Percentiles rank a stretch among this genome's conserved stretches.
Conservation (phyloP, 1,140 invertebrate genomes). For the Macrosteles quadrilineatus region DNA sequence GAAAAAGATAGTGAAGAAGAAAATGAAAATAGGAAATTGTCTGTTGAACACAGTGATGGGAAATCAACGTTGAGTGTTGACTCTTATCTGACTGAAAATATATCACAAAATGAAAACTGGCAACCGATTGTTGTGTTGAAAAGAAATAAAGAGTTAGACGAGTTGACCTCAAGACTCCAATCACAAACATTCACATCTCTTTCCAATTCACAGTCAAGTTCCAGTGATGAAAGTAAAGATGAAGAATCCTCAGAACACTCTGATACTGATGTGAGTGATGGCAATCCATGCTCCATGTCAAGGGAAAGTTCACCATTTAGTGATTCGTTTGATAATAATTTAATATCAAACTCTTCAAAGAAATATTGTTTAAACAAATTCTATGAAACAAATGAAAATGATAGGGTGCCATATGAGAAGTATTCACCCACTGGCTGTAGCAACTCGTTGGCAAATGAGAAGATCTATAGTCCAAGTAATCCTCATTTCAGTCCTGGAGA, state of each 20-base stretch:
- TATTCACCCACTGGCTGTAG: conserved; percentile 3
- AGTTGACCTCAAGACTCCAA: not conserved
- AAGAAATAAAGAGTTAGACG: conserved; percentile 11
- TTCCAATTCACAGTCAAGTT: no score
- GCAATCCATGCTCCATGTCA: not conserved
- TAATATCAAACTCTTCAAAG: no score
- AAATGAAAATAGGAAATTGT: conserved; percentile 10
- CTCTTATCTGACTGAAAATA: not conserved
- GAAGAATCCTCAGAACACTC: not conserved
- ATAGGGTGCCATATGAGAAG: not conserved
- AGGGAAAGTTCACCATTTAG: not conserved
- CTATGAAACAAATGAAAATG: not conserved
- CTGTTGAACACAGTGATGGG: not conserved
- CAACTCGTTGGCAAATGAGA: not conserved
- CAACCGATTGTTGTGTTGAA: conserved; percentile 12
- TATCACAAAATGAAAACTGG: conserved; percentile 1
- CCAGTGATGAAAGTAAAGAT: conserved; percentile 5
- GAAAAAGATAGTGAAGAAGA: conserved; percentile 29
- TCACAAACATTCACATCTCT: not conserved
- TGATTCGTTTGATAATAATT: not conserved
- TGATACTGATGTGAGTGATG: not conserved
- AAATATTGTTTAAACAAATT: no score
- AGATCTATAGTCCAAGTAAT: conserved; percentile 1
- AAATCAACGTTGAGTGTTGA: not conserved
- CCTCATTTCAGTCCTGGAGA: conserved; percentile 12